Percentiles rank a stretch among this genome's conserved stretches.
Conservation (phyloP, 1,140 invertebrate genomes). For the silkworm (Bombyx mori) region ASM3026992v2 NC_085128.1:13955501-13956000, state of each 20-base stretch:
- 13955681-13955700: neutral
- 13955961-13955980: no score
- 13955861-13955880: no score
- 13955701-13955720: neutral
- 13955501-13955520: no score
- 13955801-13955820: neutral
- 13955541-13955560: neutral
- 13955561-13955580: neutral
- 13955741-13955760: neutral
- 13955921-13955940: no score
- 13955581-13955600: neutral
- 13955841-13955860: no score
- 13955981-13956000: no score
- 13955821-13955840: no score
- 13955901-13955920: no score
- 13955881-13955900: no score
- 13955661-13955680: neutral
- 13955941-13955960: no score
- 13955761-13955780: neutral
- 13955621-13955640: neutral
- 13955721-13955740: neutral
- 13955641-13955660: neutral
- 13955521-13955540: neutral
- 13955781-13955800: neutral
- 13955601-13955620: neutral